A percentile compares a stretch with the other conserved stretches of the same genome.
These are phyloP conservation scores for Actenoides hombroni DNA, from an alignment of 2,113 vertebrate species.

Conservation along the genomic window DNA sequence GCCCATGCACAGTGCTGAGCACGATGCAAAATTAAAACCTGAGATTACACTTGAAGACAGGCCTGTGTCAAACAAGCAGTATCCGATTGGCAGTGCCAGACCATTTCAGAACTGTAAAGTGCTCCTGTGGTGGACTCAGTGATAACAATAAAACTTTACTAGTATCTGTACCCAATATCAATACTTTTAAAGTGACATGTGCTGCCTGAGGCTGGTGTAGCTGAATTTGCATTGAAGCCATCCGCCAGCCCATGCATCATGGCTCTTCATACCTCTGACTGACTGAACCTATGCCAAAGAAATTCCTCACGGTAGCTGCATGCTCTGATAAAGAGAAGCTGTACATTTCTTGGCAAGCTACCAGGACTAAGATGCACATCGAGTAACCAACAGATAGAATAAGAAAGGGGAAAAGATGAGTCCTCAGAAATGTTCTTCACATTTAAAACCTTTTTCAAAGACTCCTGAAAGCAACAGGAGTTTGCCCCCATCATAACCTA, in stretches of 20 bases:
- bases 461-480: not conserved
- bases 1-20: too few species aligned
- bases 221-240: not conserved
- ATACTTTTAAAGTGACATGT: not conserved
- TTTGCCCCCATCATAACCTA: not conserved
- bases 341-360: not conserved
- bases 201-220: not conserved
- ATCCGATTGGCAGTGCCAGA: not conserved
- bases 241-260: fast-evolving
- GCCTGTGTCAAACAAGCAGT: not conserved
- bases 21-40: not conserved
- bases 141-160: not conserved
- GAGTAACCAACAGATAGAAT: not conserved
- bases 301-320: not conserved
- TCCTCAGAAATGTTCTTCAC: not conserved
- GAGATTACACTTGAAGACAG: not conserved
- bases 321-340: not conserved
- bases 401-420: not conserved
- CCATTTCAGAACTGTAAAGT: not conserved
- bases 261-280: not conserved
- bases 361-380: not conserved
- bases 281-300: not conserved
- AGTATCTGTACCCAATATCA: not conserved
- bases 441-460: not conserved
- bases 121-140: not conserved